Evolutionary conservation across 2,888 invertebrate genomes (phyloP).

Genomic region (Diadromus collaris): DNA sequence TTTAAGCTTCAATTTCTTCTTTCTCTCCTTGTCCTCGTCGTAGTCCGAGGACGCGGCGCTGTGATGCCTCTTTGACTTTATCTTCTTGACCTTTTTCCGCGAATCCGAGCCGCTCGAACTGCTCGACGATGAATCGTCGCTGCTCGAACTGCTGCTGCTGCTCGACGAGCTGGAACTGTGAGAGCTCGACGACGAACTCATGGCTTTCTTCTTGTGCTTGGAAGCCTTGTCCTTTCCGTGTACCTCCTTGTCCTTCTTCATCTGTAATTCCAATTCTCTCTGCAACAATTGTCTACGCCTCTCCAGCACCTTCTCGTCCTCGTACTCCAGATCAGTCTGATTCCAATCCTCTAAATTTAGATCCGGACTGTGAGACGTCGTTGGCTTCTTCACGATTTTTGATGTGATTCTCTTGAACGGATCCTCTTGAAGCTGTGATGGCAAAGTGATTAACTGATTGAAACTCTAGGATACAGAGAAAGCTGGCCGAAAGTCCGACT

Average conservation of each 20-base stretch:
- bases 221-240: constrained; percentile 84
- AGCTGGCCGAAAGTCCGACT: constrained; percentile 1
- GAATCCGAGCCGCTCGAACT: constrained; percentile 83
- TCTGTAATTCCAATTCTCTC: constrained; percentile 88
- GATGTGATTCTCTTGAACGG: constrained; percentile 85
- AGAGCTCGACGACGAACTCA: constrained; percentile 86
- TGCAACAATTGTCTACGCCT: constrained; percentile 88
- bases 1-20: constrained; percentile 77
- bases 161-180: constrained; percentile 85
- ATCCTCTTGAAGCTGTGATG: constrained; percentile 82
- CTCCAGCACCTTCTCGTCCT: constrained; percentile 90
- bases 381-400: constrained; percentile 82
- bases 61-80: constrained; percentile 83
- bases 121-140: constrained; percentile 84
- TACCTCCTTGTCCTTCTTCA: constrained; percentile 89
- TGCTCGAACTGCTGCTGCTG: constrained; percentile 83
- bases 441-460: neutral
- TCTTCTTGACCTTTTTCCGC: constrained; percentile 80
- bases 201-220: constrained; percentile 84
- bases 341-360: constrained; percentile 89
- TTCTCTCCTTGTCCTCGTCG: constrained; percentile 82
- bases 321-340: constrained; percentile 90
- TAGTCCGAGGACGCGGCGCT: constrained; percentile 86
- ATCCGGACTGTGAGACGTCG: constrained; percentile 82
- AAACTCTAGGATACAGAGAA: constrained; percentile 14